phyloP scores from a whole-genome alignment of 2,797 vertebrate species.

The Sciurus carolinensis region DNA sequence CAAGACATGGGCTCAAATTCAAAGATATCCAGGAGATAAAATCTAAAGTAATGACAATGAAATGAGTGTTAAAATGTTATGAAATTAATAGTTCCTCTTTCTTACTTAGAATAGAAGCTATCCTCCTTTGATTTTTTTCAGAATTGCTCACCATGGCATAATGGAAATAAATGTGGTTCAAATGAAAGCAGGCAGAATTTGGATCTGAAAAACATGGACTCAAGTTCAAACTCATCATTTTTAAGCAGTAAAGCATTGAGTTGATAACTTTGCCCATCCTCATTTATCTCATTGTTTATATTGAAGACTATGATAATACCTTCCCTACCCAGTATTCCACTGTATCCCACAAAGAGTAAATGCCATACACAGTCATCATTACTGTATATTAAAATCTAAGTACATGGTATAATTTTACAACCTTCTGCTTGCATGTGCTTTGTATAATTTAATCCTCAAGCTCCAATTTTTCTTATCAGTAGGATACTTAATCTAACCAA shows the following conservation, averaged over 20 bases:
- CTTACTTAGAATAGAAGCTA: neutral
- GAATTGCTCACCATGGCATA: neutral
- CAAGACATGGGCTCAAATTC: neutral
- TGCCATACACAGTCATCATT: neutral
- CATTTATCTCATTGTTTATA: neutral
- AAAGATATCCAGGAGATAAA: neutral
- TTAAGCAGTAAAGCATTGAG: neutral
- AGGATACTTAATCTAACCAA: conserved; percentile 5
- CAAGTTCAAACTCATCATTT: neutral
- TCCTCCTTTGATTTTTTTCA: neutral
- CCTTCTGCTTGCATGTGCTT: neutral
- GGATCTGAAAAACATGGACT: neutral
- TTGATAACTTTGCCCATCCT: neutral
- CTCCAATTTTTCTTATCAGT: neutral
- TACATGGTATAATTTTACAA: neutral
- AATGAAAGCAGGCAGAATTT: neutral
- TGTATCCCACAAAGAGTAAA: neutral
- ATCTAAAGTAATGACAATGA: neutral
- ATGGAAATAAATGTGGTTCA: neutral
- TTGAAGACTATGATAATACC: neutral
- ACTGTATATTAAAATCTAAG: neutral
- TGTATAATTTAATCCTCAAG: neutral
- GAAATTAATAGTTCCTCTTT: neutral
- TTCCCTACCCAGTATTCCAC: neutral
- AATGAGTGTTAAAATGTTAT: neutral